Percentiles rank a stretch among this genome's conserved stretches.
phyloP scores from a whole-genome alignment of 2,113 vertebrate genomes.

The Pagrus major region DNA sequence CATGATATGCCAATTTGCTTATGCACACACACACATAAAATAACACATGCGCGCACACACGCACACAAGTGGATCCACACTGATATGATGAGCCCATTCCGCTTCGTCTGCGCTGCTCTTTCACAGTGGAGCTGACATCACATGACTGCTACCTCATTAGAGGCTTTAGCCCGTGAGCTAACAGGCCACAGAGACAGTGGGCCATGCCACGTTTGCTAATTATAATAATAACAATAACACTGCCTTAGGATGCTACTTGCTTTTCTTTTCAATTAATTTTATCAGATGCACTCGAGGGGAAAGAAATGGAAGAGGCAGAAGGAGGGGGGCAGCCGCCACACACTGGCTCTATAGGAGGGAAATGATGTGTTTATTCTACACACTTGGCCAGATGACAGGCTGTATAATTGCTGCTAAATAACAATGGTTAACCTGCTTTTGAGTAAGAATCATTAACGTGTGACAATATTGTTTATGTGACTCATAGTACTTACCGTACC shows the following conservation, averaged over 20 bases:
- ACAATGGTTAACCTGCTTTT: conserved; percentile 56
- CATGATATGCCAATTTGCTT: conserved; percentile 58
- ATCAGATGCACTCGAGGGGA: conserved; percentile 75
- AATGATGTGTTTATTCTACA: conserved; percentile 76
- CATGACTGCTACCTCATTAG: conserved; percentile 83
- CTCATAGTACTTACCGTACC: conserved; percentile 31
- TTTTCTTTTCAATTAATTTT: conserved; percentile 85
- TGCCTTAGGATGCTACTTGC: conserved; percentile 81
- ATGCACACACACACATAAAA: neutral
- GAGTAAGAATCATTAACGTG: conserved; percentile 44
- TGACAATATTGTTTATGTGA: conserved; percentile 33
- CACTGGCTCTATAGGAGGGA: conserved; percentile 65
- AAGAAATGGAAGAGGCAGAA: conserved; percentile 53
- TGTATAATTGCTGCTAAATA: conserved; percentile 59
- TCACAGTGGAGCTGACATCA: conserved; percentile 76
- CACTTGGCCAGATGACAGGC: conserved; percentile 66
- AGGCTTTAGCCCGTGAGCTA: conserved; percentile 78
- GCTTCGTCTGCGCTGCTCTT: conserved; percentile 70
- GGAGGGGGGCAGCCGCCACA: conserved; percentile 25
- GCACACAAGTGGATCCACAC: conserved; percentile 14
- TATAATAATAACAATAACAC: conserved; percentile 84
- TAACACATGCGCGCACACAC: conserved; percentile 4
- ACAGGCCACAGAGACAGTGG: conserved; percentile 78
- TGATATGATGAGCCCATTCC: conserved; percentile 67
- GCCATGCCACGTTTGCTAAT: conserved; percentile 79